These are phyloP conservation scores for Epistrophe eligans DNA, from an alignment of 2,888 invertebrate species.

Conservation along the genomic window DNA sequence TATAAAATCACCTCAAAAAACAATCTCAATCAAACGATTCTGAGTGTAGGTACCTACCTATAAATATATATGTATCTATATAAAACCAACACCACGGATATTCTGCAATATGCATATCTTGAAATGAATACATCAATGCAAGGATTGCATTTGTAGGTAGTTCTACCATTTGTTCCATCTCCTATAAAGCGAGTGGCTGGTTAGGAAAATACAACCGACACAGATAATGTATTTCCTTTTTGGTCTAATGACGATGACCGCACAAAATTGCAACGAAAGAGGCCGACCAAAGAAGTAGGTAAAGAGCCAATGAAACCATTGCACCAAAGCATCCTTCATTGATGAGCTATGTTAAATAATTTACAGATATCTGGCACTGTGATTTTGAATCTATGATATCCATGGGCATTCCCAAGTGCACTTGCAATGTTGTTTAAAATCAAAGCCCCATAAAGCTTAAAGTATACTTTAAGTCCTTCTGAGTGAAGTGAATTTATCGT, in stretches of 20 bases:
- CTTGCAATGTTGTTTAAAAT: slow-evolving; percentile 14
- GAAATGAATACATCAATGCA: slow-evolving; percentile 40
- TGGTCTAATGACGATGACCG: slow-evolving; percentile 48
- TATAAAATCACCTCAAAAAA: too few species aligned
- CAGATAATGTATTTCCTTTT: slow-evolving; percentile 50
- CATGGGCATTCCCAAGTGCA: background rate
- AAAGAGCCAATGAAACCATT: slow-evolving; percentile 13
- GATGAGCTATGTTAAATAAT: slow-evolving; percentile 60
- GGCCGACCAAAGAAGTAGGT: slow-evolving; percentile 12
- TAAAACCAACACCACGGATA: background rate
- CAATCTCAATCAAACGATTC: background rate
- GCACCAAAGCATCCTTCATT: slow-evolving; percentile 32
- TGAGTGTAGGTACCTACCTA: background rate
- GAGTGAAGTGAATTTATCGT: slow-evolving; percentile 35
- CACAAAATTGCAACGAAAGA: slow-evolving; percentile 29
- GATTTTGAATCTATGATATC: slow-evolving; percentile 36
- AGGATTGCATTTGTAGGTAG: slow-evolving; percentile 11
- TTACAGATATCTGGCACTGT: slow-evolving; percentile 56
- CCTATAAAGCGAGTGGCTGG: background rate
- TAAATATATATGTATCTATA: background rate
- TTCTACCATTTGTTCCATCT: background rate
- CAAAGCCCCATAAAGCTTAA: slow-evolving; percentile 28
- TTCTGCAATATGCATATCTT: slow-evolving; percentile 26
- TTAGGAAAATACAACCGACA: slow-evolving; percentile 42
- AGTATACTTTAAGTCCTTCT: slow-evolving; percentile 24